These are phyloP conservation scores for Clavelina lepadiformis DNA, from an alignment of 23 tunicate genomes.

Conservation along the genomic window DNA sequence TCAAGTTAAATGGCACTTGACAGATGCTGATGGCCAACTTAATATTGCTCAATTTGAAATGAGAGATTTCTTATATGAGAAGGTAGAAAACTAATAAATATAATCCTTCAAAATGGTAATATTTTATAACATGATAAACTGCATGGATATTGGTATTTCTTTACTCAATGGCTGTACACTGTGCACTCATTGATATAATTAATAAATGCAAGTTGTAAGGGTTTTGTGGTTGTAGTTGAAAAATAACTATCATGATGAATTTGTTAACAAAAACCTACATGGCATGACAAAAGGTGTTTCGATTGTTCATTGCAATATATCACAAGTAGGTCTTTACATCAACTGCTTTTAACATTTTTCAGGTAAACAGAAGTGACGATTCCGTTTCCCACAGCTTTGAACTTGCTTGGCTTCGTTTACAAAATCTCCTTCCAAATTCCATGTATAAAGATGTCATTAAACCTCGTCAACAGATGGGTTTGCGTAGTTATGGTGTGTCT, in stretches of 20 bases:
- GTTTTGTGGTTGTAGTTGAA: no score
- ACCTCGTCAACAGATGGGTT: conserved; percentile 65
- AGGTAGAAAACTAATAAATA: conserved; percentile 35
- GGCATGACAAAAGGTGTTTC: no score
- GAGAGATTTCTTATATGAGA: conserved; percentile 85
- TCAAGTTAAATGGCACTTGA: conserved; percentile 82
- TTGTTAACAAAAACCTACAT: no score
- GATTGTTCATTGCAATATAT: no score
- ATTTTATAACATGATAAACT: no score
- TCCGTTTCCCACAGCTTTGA: conserved; percentile 81
- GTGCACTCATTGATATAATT: no score
- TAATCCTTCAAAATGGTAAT: neutral
- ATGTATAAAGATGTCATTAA: conserved; percentile 80
- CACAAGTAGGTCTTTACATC: no score
- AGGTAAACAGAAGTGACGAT: conserved; percentile 91
- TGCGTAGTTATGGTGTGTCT: conserved; percentile 40
- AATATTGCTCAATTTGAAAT: conserved; percentile 91
- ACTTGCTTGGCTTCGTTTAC: conserved; percentile 70
- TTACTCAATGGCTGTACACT: no score
- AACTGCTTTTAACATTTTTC: neutral
- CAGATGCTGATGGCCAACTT: conserved; percentile 89
- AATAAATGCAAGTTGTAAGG: no score
- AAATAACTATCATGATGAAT: no score
- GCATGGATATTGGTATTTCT: no score
- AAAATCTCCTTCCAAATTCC: conserved; percentile 86